These are phyloP conservation scores for Scalopus aquaticus DNA, from an alignment of 2,113 vertebrate species.

Conservation along the genomic window DNA sequence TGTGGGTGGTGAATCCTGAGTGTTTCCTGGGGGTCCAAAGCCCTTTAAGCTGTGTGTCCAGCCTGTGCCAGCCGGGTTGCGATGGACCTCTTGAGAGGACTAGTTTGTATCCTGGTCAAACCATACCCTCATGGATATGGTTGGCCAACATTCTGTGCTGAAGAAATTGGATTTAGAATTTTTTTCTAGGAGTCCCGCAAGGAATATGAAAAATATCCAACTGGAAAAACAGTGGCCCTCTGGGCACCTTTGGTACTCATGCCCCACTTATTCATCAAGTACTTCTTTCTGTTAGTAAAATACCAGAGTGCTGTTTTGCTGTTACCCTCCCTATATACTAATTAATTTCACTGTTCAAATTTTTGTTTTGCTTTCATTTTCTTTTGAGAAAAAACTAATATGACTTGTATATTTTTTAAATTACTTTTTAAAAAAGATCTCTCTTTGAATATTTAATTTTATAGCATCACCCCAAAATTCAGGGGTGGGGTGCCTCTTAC, in stretches of 20 bases:
- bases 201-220: conserved; percentile 6
- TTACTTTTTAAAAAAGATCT: neutral
- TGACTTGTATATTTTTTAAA: neutral
- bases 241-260: neutral
- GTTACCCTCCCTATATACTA: neutral
- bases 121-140: neutral
- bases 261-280: neutral
- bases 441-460: neutral
- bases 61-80: neutral
- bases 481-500: neutral
- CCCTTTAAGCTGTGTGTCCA: too few species aligned
- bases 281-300: neutral
- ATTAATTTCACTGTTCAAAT: neutral
- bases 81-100: neutral
- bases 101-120: neutral
- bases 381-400: neutral
- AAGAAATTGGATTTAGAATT: conserved; percentile 21
- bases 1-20: rapidly evolving
- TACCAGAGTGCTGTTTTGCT: neutral
- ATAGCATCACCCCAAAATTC: neutral
- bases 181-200: neutral
- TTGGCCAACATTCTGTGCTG: neutral
- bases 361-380: neutral
- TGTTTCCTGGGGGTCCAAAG: neutral
- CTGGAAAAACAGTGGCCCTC: neutral